These are phyloP conservation scores for Pelosia muscerda DNA, from an alignment of 2,888 invertebrate species.

Conservation along the genomic window DNA sequence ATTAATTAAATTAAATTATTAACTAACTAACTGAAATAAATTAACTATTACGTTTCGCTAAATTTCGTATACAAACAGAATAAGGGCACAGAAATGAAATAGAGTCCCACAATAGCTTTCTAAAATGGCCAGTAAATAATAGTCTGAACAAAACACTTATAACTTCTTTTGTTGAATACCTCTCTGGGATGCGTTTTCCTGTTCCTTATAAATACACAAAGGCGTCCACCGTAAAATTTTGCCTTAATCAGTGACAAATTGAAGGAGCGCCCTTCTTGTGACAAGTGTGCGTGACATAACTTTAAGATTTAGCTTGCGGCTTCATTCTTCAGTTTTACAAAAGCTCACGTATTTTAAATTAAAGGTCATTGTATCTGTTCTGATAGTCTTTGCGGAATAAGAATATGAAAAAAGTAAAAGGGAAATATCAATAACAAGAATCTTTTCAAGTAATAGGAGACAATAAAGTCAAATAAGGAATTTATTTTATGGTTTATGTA, in stretches of 20 bases:
- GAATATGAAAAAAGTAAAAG: too few species aligned
- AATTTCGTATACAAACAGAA: background rate
- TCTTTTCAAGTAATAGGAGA: background rate
- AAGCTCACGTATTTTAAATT: background rate
- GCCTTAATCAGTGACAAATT: constrained; percentile 34
- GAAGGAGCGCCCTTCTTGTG: constrained; percentile 18
- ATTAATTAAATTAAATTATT: background rate
- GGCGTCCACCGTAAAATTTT: constrained; percentile 17
- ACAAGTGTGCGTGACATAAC: constrained; percentile 21
- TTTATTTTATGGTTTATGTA: background rate
- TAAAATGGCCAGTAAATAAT: background rate
- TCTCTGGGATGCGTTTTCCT: background rate
- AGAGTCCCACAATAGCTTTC: background rate
- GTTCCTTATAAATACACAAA: constrained; percentile 8
- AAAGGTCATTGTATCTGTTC: background rate
- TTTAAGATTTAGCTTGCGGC: constrained; percentile 15
- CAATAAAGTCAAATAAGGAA: background rate
- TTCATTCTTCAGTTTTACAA: background rate
- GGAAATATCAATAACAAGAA: too few species aligned
- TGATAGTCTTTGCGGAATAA: background rate
- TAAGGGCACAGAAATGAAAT: background rate
- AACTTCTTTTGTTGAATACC: background rate
- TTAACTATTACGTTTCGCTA: background rate
- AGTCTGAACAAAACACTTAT: constrained; percentile 2
- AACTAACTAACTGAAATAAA: background rate